These are phyloP conservation scores for Oncorhynchus mykiss DNA, from an alignment of 2,113 vertebrate genomes.

Conservation along the genomic window DNA sequence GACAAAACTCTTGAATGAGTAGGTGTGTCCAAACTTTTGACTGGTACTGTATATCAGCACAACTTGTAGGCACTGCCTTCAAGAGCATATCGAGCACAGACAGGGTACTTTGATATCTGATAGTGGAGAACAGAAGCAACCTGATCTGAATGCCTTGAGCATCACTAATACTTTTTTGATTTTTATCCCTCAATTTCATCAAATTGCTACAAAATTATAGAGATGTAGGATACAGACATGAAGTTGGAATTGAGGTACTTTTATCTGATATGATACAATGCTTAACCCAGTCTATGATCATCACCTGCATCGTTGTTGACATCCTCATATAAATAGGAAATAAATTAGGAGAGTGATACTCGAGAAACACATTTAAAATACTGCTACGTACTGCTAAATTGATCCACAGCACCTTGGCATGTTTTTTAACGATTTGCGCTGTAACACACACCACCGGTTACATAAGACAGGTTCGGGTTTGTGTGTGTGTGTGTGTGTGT, in stretches of 20 bases:
- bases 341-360: neutral
- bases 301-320: neutral
- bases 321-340: neutral
- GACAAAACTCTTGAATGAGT: too few species aligned
- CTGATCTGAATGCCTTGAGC: constrained; percentile 23
- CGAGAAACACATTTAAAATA: neutral
- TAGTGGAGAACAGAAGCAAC: constrained; percentile 31
- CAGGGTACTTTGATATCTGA: constrained; percentile 30
- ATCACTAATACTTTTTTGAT: neutral
- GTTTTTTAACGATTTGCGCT: constrained; percentile 10
- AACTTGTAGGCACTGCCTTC: too few species aligned
- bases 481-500: constrained; percentile 9
- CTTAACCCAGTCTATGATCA: neutral
- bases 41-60: too few species aligned
- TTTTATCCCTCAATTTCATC: constrained; percentile 16
- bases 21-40: too few species aligned
- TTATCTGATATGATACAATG: too few species aligned
- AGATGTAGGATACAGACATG: neutral
- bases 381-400: constrained; percentile 5
- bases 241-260: too few species aligned
- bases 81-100: neutral
- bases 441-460: constrained; percentile 41
- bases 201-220: neutral
- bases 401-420: constrained; percentile 29
- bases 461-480: constrained; percentile 17